Evolutionary conservation across 2,113 vertebrate genomes (phyloP), one percentile per base, ranked within the genome.

Genomic region (Malaclemys terrapin): DNA sequence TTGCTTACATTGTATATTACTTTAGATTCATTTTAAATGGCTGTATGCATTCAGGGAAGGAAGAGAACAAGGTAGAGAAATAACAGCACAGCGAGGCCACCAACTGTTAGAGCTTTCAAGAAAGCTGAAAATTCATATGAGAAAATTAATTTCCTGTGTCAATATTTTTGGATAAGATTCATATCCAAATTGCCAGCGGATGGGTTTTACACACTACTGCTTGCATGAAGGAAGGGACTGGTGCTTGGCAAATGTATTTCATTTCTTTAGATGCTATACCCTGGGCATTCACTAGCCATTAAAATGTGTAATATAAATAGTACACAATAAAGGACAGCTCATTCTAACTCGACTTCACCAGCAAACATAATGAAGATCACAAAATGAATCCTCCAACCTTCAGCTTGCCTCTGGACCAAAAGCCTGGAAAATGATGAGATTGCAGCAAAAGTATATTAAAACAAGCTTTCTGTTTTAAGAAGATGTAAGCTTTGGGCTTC

Each of bases 81-180:
- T 47, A 80, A 88, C 16, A 80, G n/a, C 93, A 80, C 12, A 93
- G 62, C 50, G 78, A 42, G 82, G 35, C 8, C 90, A 47, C 22
- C 89, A 91, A 62, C 80, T 92, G 24, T 79, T 87, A 85, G 83
- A 42, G 19, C 47, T 49, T 86, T 85, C 31, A 87, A 45, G 42
- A 94, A 92, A 95, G 91, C 4, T 52, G 2, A 45, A 31, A 69
- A 76, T 89, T 88, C 82, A 29, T 91, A 49, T 13, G 31, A 79
- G 85, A 93, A 92, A 81, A 31, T 1, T 24, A 92, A 86, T 93
- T 75, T 96, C 93, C 76, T 79, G 75, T 80, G 91, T 88, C 29
- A 57, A 54, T 83, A 38, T 89, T 93, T 93, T 59, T n/a, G 72
- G 45, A 62, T 50, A 50, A 87, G 54, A 82, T 84, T 54, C 53